Conservation (phyloP, 2,797 vertebrate genomes). For the Euthynnus affinis region DNA sequence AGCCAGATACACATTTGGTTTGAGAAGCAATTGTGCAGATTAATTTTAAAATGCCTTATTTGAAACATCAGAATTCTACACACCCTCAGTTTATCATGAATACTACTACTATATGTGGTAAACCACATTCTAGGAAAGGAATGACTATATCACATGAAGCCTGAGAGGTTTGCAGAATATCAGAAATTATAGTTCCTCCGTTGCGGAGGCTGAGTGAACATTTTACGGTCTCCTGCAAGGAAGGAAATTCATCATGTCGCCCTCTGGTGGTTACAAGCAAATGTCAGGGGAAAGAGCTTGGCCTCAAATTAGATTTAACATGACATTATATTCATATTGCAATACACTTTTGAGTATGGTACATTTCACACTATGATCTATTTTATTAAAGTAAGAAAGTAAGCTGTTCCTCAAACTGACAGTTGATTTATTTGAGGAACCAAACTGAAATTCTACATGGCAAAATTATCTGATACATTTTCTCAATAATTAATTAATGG, state of each 20-base stretch:
- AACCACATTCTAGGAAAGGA: background rate
- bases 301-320: background rate
- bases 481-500: background rate
- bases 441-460: background rate
- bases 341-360: background rate
- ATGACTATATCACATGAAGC: background rate
- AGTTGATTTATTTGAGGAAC: background rate
- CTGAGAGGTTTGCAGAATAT: background rate
- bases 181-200: background rate
- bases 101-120: background rate
- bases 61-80: background rate
- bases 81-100: background rate
- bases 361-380: background rate
- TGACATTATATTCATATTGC: background rate
- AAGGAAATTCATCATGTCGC: slow-evolving; percentile 24
- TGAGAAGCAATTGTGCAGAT: background rate
- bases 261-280: slow-evolving; percentile 61
- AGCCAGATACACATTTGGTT: background rate
- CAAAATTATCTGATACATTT: background rate
- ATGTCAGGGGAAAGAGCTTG: background rate
- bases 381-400: too few species aligned
- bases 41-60: background rate
- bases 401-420: background rate
- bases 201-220: too few species aligned
- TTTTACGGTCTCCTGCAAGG: background rate